Evolutionary conservation across 1,140 invertebrate genomes (phyloP).

Genomic region (Pemphigus obesinymphae): DNA sequence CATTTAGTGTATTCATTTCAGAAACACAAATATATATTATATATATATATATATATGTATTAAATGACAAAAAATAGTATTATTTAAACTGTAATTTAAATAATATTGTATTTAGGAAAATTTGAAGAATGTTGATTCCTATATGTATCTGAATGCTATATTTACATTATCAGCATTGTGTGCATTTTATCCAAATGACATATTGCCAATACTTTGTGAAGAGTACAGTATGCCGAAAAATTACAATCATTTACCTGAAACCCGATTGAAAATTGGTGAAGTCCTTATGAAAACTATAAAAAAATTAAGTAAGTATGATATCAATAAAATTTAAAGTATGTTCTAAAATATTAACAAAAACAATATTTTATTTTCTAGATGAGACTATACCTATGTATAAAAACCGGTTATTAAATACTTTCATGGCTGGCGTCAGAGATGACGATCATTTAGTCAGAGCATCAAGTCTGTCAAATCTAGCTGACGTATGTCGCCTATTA

Average conservation of each 20-base stretch:
- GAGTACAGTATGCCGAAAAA: slow-evolving; percentile 53
- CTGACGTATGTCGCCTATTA: slow-evolving; percentile 72
- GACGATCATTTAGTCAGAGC: slow-evolving; percentile 69
- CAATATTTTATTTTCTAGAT: slow-evolving; percentile 53
- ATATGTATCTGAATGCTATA: slow-evolving; percentile 74
- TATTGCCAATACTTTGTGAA: slow-evolving; percentile 62
- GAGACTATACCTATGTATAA: slow-evolving; percentile 70
- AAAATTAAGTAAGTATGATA: slow-evolving; percentile 60
- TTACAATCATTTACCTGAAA: slow-evolving; percentile 51
- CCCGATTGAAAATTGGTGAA: slow-evolving; percentile 77
- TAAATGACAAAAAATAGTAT: too few species aligned
- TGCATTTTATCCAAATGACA: slow-evolving; percentile 60
- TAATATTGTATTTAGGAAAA: slow-evolving; percentile 57
- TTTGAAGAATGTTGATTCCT: slow-evolving; percentile 74
- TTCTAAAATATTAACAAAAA: not conserved
- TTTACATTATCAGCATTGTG: slow-evolving; percentile 67
- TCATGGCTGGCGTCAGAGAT: slow-evolving; percentile 65
- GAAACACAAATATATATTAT: too few species aligned
- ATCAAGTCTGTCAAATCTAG: slow-evolving; percentile 78
- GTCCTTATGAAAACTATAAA: slow-evolving; percentile 69
- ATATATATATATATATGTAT: too few species aligned
- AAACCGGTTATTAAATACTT: slow-evolving; percentile 65
- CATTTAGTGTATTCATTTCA: too few species aligned
- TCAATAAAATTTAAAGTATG: not conserved
- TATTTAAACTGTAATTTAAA: too few species aligned